A percentile compares a stretch with the other conserved stretches of the same genome.
Conservation (phyloP, 1,140 invertebrate species). For the Heliconius melpomene region DNA sequence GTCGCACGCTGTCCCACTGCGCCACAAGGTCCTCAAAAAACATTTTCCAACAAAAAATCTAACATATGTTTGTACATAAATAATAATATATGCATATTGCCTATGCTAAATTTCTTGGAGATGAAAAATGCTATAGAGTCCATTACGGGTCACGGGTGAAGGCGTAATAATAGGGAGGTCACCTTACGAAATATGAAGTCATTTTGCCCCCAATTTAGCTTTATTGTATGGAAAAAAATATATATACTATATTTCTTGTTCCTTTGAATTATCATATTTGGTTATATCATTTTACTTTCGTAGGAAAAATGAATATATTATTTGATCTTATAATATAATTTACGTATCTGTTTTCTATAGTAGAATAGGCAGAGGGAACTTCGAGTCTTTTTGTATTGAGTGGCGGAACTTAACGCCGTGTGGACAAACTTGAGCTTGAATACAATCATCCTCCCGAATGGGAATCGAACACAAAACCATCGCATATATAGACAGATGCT, state of each 20-base stretch:
- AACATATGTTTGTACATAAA: background rate
- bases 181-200: constrained; percentile 46
- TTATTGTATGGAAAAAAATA: constrained; percentile 15
- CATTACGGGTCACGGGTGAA: constrained; percentile 46
- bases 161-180: constrained; percentile 52
- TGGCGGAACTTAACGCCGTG: too few relatives aligned
- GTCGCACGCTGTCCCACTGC: too few relatives aligned
- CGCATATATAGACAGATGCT: too few relatives aligned
- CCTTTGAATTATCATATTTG: constrained; percentile 16
- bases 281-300: background rate
- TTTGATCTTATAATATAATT: background rate
- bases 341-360: too few relatives aligned
- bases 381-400: too few relatives aligned
- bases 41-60: background rate
- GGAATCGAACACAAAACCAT: too few relatives aligned
- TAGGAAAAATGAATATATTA: background rate
- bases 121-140: constrained; percentile 57
- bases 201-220: constrained; percentile 41
- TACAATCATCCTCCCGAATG: too few relatives aligned
- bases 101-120: constrained; percentile 44
- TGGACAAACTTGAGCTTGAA: too few relatives aligned
- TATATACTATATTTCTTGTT: constrained; percentile 11
- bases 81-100: constrained; percentile 53
- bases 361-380: too few relatives aligned
- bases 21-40: too few relatives aligned